Percentiles rank a stretch among this genome's conserved stretches.
phyloP scores from a whole-genome alignment of 2,888 invertebrate genomes.

The Gasteruption jaculator region DNA sequence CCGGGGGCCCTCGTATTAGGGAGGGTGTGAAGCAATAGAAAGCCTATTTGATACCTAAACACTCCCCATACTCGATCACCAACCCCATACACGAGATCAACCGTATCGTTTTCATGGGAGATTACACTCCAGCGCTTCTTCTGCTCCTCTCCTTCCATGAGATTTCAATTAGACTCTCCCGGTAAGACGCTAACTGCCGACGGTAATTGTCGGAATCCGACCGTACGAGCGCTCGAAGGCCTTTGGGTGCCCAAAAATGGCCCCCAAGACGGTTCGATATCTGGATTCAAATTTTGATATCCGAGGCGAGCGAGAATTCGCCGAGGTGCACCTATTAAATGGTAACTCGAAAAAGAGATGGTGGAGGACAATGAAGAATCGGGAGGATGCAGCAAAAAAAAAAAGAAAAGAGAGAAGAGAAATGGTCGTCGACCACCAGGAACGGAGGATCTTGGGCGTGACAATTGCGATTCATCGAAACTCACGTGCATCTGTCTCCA shows the following conservation, averaged over 20 bases:
- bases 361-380: conserved; percentile 3
- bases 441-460: conserved; percentile 44
- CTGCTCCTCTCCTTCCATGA: conserved; percentile 29
- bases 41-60: conserved; percentile 38
- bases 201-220: no score
- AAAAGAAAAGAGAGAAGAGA: conserved; percentile 17
- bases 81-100: conserved; percentile 39
- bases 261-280: no score
- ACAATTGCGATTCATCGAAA: conserved; percentile 46
- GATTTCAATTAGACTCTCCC: conserved; percentile 40
- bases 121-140: conserved; percentile 34
- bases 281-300: no score
- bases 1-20: conserved; percentile 16
- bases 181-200: not conserved
- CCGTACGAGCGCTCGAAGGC: no score
- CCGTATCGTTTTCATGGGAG: conserved; percentile 48
- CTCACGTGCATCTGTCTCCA: conserved; percentile 40
- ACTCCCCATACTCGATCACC: conserved; percentile 20
- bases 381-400: conserved; percentile 6
- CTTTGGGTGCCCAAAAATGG: no score
- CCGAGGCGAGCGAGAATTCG: no score
- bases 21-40: conserved; percentile 45
- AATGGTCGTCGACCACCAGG: conserved; percentile 19
- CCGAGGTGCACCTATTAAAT: no score
- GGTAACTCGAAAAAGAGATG: no score